phyloP scores from a whole-genome alignment of 1,140 invertebrate genomes.

The Drosophila ercepeae region DNA sequence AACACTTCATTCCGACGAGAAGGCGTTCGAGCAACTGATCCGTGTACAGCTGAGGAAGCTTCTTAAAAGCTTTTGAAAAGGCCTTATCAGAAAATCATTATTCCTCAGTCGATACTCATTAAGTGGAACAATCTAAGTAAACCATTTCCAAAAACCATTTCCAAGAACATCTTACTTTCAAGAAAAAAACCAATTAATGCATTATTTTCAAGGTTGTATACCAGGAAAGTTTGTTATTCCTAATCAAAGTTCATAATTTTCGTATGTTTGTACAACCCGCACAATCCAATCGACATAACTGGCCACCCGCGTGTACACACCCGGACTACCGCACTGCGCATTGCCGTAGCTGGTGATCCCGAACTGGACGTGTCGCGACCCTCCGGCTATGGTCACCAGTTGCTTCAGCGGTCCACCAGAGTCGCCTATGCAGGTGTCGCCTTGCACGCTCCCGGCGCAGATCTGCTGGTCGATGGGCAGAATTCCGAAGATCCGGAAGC shows the following conservation, averaged over 20 bases:
- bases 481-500: background rate
- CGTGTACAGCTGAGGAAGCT: background rate
- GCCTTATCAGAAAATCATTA: background rate
- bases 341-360: constrained; percentile 2
- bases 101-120: background rate
- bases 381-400: background rate
- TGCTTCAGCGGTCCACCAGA: constrained; percentile 1
- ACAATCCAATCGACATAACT: background rate
- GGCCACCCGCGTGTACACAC: background rate
- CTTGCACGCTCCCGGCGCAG: background rate
- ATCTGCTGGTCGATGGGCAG: background rate
- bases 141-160: too few species aligned
- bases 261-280: background rate
- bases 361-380: background rate
- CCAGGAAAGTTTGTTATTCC: too few species aligned
- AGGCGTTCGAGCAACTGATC: background rate
- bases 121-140: too few species aligned
- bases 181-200: too few species aligned
- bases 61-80: background rate
- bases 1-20: background rate
- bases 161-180: too few species aligned
- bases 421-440: constrained; percentile 3
- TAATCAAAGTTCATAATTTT: too few species aligned
- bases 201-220: too few species aligned
- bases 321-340: background rate